Percentiles rank a stretch among this genome's conserved stretches.
Evolutionary conservation across 2,797 vertebrate genomes (phyloP).

Genomic region (Paedocypris micromegethes): DNA sequence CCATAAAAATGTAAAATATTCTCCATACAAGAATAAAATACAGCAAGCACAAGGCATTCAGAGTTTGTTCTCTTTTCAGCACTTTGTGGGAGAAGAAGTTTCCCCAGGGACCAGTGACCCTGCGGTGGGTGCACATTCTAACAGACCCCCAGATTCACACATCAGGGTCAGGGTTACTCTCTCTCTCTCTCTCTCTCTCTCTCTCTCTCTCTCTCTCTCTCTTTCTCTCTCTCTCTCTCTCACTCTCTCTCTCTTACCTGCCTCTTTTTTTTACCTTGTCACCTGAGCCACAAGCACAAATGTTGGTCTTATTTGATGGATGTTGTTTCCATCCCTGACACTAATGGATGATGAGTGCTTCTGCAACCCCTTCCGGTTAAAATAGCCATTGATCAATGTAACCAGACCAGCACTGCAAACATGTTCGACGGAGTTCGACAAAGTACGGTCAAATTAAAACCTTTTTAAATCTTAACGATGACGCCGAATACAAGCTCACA

Average conservation of each 20-base stretch:
- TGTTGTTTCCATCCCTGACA: conserved; percentile 68
- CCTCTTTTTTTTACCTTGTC: conserved; percentile 56
- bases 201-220: conserved; percentile 3
- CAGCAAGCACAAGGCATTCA: too few species aligned
- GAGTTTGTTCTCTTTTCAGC: conserved; percentile 12
- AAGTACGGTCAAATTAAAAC: conserved; percentile 14
- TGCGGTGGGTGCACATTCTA: conserved; percentile 52
- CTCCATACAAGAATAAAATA: too few species aligned
- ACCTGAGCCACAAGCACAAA: conserved; percentile 80
- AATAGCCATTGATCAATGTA: conserved; percentile 29
- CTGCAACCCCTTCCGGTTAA: conserved; percentile 19
- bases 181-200: conserved; percentile 49
- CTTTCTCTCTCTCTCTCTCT: conserved; percentile 54
- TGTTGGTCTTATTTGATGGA: conserved; percentile 72
- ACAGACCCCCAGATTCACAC: conserved; percentile 42
- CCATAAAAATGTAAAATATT: too few species aligned
- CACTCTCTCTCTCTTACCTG: conserved; percentile 40
- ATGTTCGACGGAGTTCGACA: conserved; percentile 25
- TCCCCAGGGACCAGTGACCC: conserved; percentile 54
- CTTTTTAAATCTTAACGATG: neutral
- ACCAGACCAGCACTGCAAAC: neutral
- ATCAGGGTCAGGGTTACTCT: conserved; percentile 60
- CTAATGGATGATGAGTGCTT: conserved; percentile 53
- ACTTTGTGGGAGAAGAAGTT: conserved; percentile 37
- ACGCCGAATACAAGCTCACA: too few species aligned